phyloP scores from a whole-genome alignment of 2,113 vertebrate species.

The Prochilodus magdalenae region DNA sequence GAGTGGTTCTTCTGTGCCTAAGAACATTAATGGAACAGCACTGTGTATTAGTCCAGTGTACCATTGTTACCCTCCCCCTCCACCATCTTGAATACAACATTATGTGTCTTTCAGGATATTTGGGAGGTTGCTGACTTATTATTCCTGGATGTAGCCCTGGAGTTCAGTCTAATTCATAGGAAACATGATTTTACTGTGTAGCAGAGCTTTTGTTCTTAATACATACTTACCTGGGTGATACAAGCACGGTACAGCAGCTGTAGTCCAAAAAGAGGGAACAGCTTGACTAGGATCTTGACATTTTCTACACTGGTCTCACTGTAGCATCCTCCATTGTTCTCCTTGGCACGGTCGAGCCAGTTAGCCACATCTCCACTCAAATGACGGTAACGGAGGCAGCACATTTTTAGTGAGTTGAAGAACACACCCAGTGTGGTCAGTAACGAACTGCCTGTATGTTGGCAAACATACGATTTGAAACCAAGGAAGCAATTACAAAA shows the following conservation, averaged over 20 bases:
- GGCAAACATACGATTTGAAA: conserved; percentile 22
- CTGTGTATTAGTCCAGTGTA: too few species aligned
- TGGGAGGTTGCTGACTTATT: not conserved
- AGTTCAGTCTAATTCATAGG: not conserved
- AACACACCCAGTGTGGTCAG: conserved; percentile 81
- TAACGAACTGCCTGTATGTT: conserved; percentile 72
- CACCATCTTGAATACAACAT: not conserved
- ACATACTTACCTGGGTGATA: conserved; percentile 82
- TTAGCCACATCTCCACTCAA: conserved; percentile 63
- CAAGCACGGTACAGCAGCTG: conserved; percentile 88
- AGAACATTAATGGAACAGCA: too few species aligned
- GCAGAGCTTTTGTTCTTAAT: not conserved
- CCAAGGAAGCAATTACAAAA: not conserved
- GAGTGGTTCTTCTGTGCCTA: too few species aligned
- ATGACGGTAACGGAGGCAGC: conserved; percentile 70
- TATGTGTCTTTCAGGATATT: not conserved
- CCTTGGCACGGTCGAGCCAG: conserved; percentile 87
- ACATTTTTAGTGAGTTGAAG: conserved; percentile 76
- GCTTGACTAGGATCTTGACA: conserved; percentile 79
- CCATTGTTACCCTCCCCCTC: not conserved
- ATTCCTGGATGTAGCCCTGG: not conserved
- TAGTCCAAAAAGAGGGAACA: conserved; percentile 86
- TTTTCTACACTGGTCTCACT: conserved; percentile 86
- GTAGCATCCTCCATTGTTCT: conserved; percentile 82
- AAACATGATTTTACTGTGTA: not conserved